Evolutionary conservation across 2,113 vertebrate species (phyloP).

Genomic region (Hippocampus guttulatus): DNA sequence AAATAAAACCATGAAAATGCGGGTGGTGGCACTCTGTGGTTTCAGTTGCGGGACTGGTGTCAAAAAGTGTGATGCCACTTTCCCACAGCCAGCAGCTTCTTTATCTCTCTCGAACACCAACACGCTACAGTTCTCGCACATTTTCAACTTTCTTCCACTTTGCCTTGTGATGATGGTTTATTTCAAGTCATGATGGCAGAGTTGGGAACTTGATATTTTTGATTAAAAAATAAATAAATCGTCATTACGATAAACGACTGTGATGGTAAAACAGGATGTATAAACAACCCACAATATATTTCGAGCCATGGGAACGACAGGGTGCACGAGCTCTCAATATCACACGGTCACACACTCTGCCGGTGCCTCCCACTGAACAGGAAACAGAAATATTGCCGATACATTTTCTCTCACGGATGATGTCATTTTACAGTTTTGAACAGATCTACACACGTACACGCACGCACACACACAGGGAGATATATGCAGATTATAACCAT

Average conservation of each 20-base stretch:
- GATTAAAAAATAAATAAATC: too few relatives aligned
- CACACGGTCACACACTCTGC: conserved; percentile 19
- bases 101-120: conserved; percentile 14
- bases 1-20: background rate
- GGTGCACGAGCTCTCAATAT: conserved; percentile 12
- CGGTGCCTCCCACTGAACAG: conserved; percentile 49
- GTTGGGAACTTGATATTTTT: background rate
- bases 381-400: conserved; percentile 44
- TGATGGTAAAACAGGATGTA: background rate
- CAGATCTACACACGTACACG: too few relatives aligned
- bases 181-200: background rate
- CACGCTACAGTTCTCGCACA: conserved; percentile 25
- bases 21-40: conserved; percentile 35
- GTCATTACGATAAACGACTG: too few relatives aligned
- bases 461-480: background rate
- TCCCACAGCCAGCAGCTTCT: conserved; percentile 60
- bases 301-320: conserved; percentile 29
- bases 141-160: conserved; percentile 22
- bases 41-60: conserved; percentile 30
- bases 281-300: conserved; percentile 5
- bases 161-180: conserved; percentile 28
- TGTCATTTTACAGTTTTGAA: conserved; percentile 35
- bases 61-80: conserved; percentile 46
- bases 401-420: conserved; percentile 31
- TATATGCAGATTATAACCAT: conserved; percentile 33